A percentile compares a stretch with the other conserved stretches of the same genome.
Conservation (phyloP, 2,113 vertebrate species). For the Origma solitaria region DNA sequence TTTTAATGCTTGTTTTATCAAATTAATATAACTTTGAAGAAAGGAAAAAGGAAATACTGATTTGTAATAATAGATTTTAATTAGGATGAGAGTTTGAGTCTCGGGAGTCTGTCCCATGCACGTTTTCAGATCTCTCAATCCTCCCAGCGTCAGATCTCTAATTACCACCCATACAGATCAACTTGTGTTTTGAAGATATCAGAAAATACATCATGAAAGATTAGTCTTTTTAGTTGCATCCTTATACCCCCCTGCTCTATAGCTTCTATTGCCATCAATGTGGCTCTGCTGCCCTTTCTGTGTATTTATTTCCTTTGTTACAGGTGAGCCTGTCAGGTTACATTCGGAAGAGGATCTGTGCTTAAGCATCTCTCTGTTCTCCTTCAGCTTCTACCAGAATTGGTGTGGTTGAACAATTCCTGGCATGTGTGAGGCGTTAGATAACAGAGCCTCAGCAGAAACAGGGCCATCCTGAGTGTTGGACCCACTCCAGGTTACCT, state of each 20-base stretch:
- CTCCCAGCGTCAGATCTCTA: slow-evolving; percentile 1
- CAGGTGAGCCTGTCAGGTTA: background rate
- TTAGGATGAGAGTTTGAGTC: slow-evolving; percentile 14
- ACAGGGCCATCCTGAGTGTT: fast-evolving
- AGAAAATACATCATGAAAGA: slow-evolving; percentile 20
- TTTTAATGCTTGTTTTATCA: slow-evolving; percentile 46
- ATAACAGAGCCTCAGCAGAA: background rate
- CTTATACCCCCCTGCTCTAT: background rate
- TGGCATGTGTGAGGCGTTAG: background rate
- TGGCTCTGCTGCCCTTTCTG: background rate
- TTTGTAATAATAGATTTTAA: slow-evolving; percentile 57
- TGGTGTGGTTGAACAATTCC: background rate
- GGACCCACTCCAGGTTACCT: background rate
- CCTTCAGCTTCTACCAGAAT: background rate
- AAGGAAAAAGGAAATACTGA: slow-evolving; percentile 26
- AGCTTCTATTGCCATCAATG: background rate
- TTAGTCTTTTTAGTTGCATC: background rate
- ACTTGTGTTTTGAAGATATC: slow-evolving; percentile 18
- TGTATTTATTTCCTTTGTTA: background rate
- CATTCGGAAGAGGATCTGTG: background rate
- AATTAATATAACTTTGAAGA: slow-evolving; percentile 53
- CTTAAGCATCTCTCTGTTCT: background rate
- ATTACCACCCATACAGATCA: slow-evolving; percentile 29
- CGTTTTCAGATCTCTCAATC: slow-evolving; percentile 2
- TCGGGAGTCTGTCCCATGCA: background rate